Conservation (phyloP, 2,797 vertebrate species). For the Aeoliscus strigatus region DNA sequence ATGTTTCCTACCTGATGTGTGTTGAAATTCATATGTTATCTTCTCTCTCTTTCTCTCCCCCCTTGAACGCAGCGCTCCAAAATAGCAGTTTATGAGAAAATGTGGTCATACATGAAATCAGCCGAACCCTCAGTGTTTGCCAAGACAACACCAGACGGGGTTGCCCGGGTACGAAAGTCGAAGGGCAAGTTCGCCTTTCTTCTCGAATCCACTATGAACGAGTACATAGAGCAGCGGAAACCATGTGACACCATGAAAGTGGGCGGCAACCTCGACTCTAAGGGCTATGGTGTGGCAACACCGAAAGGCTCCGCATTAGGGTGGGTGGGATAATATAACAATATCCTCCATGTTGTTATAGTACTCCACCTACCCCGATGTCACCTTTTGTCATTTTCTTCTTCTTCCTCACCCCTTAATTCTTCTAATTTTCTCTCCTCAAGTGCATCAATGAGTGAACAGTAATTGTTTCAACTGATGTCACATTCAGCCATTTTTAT, state of each 20-base stretch:
- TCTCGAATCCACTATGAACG: conserved; percentile 98
- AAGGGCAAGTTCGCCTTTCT: conserved; percentile 99
- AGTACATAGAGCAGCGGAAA: conserved; percentile 99
- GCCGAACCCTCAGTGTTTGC: conserved; percentile 98
- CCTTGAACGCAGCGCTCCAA: conserved; percentile 85
- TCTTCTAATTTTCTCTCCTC: conserved; percentile 49
- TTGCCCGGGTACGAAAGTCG: conserved; percentile 94
- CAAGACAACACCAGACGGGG: conserved; percentile 97
- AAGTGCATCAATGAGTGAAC: conserved; percentile 53
- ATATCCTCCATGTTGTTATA: conserved; percentile 95
- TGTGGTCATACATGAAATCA: conserved; percentile 99
- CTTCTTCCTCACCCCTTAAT: conserved; percentile 67
- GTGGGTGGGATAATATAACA: conserved; percentile 99
- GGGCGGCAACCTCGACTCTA: conserved; percentile 99
- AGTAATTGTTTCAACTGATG: conserved; percentile 22
- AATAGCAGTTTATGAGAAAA: conserved; percentile 98
- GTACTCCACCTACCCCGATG: conserved; percentile 99
- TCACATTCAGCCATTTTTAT: conserved; percentile 29
- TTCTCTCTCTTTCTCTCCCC: conserved; percentile 50
- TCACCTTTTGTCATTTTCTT: conserved; percentile 89
- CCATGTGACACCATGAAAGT: conserved; percentile 99
- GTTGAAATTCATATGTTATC: conserved; percentile 21
- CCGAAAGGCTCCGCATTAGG: conserved; percentile 99
- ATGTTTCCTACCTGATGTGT: too few species aligned
- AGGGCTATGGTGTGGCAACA: conserved; percentile 98